These are phyloP conservation scores for Campoplex capitator DNA, from an alignment of 2,888 invertebrate genomes.

Conservation along the genomic window DNA sequence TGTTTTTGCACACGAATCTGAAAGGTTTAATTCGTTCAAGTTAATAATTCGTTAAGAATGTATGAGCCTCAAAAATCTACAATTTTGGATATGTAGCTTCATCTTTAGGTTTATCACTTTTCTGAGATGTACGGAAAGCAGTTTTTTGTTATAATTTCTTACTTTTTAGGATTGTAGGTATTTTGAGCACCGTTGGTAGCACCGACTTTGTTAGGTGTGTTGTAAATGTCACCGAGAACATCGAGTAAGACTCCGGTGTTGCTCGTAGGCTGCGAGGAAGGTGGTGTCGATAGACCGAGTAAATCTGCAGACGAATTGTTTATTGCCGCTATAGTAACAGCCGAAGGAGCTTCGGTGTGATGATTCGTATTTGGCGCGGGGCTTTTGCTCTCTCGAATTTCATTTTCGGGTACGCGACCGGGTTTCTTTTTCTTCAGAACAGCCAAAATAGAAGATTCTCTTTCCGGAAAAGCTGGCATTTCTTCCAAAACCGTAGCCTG, in stretches of 20 bases:
- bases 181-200: slow-evolving; percentile 87
- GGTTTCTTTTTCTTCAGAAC: slow-evolving; percentile 99
- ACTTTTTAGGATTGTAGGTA: slow-evolving; percentile 95
- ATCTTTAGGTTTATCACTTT: background rate
- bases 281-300: slow-evolving; percentile 94
- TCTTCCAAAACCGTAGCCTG: slow-evolving; percentile 98
- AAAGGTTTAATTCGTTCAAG: slow-evolving; percentile 56
- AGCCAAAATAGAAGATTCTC: slow-evolving; percentile 98
- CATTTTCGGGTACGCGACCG: slow-evolving; percentile 95
- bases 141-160: slow-evolving; percentile 72
- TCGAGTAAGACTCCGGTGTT: slow-evolving; percentile 94
- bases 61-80: background rate
- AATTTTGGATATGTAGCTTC: background rate
- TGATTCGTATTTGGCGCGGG: slow-evolving; percentile 87
- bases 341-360: slow-evolving; percentile 83
- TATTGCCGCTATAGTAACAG: slow-evolving; percentile 82
- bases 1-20: slow-evolving; percentile 97
- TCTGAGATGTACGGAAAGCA: background rate
- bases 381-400: slow-evolving; percentile 93
- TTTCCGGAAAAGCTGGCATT: slow-evolving; percentile 99
- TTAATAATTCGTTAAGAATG: background rate
- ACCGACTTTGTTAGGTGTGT: slow-evolving; percentile 87
- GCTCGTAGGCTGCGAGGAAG: slow-evolving; percentile 89
- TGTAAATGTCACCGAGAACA: slow-evolving; percentile 95
- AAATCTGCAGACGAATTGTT: slow-evolving; percentile 91